Evolutionary conservation across 2,888 invertebrate genomes (phyloP).

Genomic region (Colletes collaris): DNA sequence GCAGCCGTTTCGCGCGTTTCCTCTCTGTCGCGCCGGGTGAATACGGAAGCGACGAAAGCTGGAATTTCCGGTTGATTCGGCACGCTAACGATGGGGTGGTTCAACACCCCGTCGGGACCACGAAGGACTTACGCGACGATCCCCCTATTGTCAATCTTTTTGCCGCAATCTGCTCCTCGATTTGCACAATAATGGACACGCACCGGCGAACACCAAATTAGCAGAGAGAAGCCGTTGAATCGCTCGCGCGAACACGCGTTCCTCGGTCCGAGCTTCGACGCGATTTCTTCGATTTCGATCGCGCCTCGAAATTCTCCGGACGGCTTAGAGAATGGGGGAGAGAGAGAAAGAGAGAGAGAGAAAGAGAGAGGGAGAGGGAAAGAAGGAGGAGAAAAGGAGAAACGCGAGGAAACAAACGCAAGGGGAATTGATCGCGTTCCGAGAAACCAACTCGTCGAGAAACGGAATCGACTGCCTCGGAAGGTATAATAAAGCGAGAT

Average conservation of each 20-base stretch:
- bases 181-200: slow-evolving; percentile 82
- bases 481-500: slow-evolving; percentile 6
- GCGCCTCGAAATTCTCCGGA: too few relatives aligned
- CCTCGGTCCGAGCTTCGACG: neutral
- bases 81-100: slow-evolving; percentile 82
- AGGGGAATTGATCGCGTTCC: slow-evolving; percentile 11
- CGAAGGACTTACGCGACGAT: slow-evolving; percentile 61
- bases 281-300: neutral
- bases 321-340: too few relatives aligned
- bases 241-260: slow-evolving; percentile 22
- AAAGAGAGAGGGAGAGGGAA: neutral
- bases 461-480: slow-evolving; percentile 4
- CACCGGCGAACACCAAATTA: slow-evolving; percentile 74
- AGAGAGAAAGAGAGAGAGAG: too few relatives aligned
- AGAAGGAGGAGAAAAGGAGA: slow-evolving; percentile 6
- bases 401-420: neutral
- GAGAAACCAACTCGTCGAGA: slow-evolving; percentile 11
- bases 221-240: slow-evolving; percentile 73
- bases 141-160: slow-evolving; percentile 70
- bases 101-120: slow-evolving; percentile 63
- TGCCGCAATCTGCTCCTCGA: slow-evolving; percentile 72
- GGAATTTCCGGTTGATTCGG: slow-evolving; percentile 83
- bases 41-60: slow-evolving; percentile 81
- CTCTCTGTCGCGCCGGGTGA: slow-evolving; percentile 56
- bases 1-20: neutral